These are phyloP conservation scores for Adineta ricciae DNA, from an alignment of 2,888 invertebrate species.

Conservation along the genomic window DNA sequence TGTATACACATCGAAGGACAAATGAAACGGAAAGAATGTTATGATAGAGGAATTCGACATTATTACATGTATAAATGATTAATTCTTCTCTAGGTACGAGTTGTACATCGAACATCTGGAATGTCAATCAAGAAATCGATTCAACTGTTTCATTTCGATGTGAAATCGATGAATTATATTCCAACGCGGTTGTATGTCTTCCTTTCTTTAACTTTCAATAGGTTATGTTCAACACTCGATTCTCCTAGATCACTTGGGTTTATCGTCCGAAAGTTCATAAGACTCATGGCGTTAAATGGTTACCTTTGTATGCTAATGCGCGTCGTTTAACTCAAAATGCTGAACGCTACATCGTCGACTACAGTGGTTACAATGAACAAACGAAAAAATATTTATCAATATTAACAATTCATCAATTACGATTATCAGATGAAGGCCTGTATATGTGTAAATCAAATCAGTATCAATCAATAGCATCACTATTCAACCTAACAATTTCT, in stretches of 20 bases:
- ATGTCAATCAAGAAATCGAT: not conserved
- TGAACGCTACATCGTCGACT: not conserved
- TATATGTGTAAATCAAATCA: constrained; percentile 23
- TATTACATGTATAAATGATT: not conserved
- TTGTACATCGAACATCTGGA: not conserved
- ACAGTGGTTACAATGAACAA: not conserved
- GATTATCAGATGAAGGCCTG: not conserved
- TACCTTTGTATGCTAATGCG: constrained; percentile 10
- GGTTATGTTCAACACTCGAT: not conserved
- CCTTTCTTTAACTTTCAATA: not conserved
- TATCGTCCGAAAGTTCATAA: not conserved
- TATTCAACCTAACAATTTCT: not conserved
- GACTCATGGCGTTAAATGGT: not conserved
- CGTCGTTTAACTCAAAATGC: constrained; percentile 8
- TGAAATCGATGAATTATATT: not conserved
- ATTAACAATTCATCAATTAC: not conserved
- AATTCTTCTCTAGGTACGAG: not conserved
- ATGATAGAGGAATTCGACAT: not conserved
- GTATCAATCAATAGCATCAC: not conserved
- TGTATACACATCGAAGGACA: not conserved
- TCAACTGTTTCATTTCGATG: not conserved
- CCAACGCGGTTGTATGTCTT: not conserved
- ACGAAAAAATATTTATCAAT: not conserved
- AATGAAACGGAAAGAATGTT: not conserved
- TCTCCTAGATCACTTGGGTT: not conserved